Evolutionary conservation across 2,113 vertebrate genomes (phyloP).

Genomic region (Perca schrenkii): DNA sequence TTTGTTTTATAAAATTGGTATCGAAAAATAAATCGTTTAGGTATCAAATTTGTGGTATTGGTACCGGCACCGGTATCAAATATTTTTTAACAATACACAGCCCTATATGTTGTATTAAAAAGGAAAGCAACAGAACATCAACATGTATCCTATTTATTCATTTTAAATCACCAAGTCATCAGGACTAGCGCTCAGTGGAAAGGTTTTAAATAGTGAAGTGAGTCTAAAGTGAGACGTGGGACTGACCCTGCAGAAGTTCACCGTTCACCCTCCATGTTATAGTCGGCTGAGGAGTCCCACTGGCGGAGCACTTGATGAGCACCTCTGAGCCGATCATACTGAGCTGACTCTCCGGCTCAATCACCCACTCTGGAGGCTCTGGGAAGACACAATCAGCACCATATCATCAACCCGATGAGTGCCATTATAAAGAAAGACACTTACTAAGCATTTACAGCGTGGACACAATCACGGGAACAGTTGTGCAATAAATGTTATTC

Average conservation of each 20-base stretch:
- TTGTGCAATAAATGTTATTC: constrained; percentile 1
- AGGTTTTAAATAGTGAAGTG: not conserved
- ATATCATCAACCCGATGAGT: constrained; percentile 33
- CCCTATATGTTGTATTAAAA: no score
- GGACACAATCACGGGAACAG: not conserved
- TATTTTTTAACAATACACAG: no score
- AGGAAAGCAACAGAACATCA: not conserved
- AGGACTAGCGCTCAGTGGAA: not conserved
- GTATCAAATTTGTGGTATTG: no score
- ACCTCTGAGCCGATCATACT: constrained; percentile 87
- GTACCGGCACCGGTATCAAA: no score
- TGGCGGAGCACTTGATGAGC: constrained; percentile 88
- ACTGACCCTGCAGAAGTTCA: constrained; percentile 85
- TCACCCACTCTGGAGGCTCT: constrained; percentile 93
- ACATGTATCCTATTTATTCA: not conserved
- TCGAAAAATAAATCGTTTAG: no score
- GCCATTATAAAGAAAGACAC: not conserved
- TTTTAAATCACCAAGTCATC: not conserved
- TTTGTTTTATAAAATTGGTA: no score
- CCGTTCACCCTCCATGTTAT: constrained; percentile 92
- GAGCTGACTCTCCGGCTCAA: constrained; percentile 87
- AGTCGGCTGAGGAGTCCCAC: constrained; percentile 87
- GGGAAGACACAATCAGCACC: constrained; percentile 54
- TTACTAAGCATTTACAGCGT: constrained; percentile 3
- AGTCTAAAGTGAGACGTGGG: not conserved